These are phyloP conservation scores for Brenthis ino DNA, from an alignment of 2,888 invertebrate species.

Conservation along the genomic window DNA sequence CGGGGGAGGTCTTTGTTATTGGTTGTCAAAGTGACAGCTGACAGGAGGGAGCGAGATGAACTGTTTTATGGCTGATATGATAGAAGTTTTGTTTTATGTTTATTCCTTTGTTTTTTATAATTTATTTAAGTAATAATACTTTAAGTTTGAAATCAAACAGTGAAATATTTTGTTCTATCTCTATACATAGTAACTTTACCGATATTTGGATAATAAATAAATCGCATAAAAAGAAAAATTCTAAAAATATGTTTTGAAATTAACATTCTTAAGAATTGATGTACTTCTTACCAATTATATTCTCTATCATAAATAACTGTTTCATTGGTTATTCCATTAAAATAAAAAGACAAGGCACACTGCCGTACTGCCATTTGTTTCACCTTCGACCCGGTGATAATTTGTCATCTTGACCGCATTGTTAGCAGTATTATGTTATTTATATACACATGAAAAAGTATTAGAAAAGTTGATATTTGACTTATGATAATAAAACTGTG, in stretches of 20 bases:
- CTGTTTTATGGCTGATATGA: not conserved
- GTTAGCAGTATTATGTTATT: not conserved
- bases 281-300: not conserved
- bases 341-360: constrained; percentile 5
- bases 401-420: constrained; percentile 17
- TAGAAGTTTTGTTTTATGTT: not conserved
- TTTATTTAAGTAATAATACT: too few species aligned
- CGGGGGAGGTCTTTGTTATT: constrained; percentile 33
- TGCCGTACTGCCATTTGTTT: constrained; percentile 3
- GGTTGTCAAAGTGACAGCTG: constrained; percentile 58
- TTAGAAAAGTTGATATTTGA: constrained; percentile 17
- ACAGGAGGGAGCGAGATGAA: constrained; percentile 27
- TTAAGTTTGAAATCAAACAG: too few species aligned
- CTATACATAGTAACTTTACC: too few species aligned
- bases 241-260: not conserved
- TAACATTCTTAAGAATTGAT: too few species aligned
- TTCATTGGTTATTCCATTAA: constrained; percentile 5
- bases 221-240: too few species aligned
- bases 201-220: too few species aligned
- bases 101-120: not conserved
- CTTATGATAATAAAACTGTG: constrained; percentile 14
- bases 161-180: too few species aligned
- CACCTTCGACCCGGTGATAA: constrained; percentile 18
- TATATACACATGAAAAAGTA: constrained; percentile 4
- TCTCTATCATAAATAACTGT: not conserved